Conservation (phyloP, 2,888 invertebrate genomes). For the Caenorhabditis becei region DNA sequence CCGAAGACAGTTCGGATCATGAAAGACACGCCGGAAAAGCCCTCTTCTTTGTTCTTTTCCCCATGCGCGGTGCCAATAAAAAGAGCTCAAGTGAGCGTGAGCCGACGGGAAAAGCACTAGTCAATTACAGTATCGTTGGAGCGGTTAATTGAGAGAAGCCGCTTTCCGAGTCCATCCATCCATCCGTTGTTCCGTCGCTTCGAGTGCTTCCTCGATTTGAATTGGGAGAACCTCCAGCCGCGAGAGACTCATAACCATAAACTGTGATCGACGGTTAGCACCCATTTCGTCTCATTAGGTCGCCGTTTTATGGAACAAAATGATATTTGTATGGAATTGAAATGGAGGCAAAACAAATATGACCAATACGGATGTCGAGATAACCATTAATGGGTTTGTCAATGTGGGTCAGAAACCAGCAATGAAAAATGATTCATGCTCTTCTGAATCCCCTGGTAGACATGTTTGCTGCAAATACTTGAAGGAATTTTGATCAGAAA, state of each 20-base stretch:
- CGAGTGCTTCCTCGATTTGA: slow-evolving; percentile 18
- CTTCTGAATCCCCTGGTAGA: too few species aligned
- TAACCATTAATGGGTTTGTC: not conserved
- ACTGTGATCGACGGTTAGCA: slow-evolving; percentile 50
- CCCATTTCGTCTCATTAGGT: slow-evolving; percentile 52
- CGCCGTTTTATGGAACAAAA: slow-evolving; percentile 36
- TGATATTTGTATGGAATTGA: slow-evolving; percentile 39
- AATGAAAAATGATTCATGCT: too few species aligned
- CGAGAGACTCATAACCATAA: slow-evolving; percentile 43
- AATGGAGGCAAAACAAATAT: not conserved
- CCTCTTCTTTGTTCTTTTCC: not conserved
- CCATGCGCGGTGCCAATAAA: slow-evolving; percentile 19
- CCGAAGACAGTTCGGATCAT: slow-evolving; percentile 10
- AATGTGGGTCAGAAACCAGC: too few species aligned
- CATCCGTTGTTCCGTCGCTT: slow-evolving; percentile 7
- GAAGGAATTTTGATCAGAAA: too few species aligned
- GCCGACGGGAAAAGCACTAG: slow-evolving; percentile 34
- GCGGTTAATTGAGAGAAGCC: slow-evolving; percentile 38
- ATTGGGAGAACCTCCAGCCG: not conserved
- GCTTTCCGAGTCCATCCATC: slow-evolving; percentile 4
- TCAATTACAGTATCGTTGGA: slow-evolving; percentile 54
- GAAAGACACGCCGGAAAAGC: slow-evolving; percentile 9
- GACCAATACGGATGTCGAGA: not conserved
- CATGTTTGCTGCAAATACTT: too few species aligned
- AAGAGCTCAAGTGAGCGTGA: slow-evolving; percentile 57